phyloP scores from a whole-genome alignment of 92 coral and sea anemone genomes.

The Umimayanthus chanpuru region DNA sequence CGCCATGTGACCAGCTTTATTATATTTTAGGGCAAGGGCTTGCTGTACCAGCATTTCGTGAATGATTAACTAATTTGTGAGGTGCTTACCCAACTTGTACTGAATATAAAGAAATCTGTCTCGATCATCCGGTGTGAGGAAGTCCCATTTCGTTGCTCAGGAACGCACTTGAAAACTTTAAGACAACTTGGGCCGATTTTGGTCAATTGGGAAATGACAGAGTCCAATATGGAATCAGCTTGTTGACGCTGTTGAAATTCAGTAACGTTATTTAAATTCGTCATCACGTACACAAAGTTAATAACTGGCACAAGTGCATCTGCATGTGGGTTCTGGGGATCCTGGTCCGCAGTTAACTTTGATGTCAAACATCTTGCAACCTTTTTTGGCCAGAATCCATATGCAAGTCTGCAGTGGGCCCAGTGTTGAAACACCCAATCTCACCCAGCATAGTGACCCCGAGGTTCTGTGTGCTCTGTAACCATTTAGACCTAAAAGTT shows the following conservation, averaged over 20 bases:
- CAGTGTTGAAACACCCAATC: background rate
- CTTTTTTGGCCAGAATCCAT: slow-evolving; percentile 7
- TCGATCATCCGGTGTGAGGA: slow-evolving; percentile 6
- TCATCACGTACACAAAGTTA: background rate
- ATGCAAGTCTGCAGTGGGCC: too few relatives aligned
- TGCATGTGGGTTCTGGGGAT: slow-evolving; percentile 53
- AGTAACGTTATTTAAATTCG: slow-evolving; percentile 13
- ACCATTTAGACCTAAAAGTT: slow-evolving; percentile 31
- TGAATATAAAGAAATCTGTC: slow-evolving; percentile 23
- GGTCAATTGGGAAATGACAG: slow-evolving; percentile 29
- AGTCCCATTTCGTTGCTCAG: slow-evolving; percentile 35
- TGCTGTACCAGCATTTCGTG: slow-evolving; percentile 35
- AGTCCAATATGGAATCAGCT: slow-evolving; percentile 47
- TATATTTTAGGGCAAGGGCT: slow-evolving; percentile 48
- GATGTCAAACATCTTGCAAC: slow-evolving; percentile 52
- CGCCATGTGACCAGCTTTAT: slow-evolving; percentile 57
- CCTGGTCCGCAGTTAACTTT: slow-evolving; percentile 42
- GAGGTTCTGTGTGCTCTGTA: slow-evolving; percentile 58
- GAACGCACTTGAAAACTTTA: slow-evolving; percentile 21
- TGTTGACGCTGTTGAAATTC: slow-evolving; percentile 51
- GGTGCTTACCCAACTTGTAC: slow-evolving; percentile 44
- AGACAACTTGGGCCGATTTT: background rate
- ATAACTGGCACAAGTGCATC: slow-evolving; percentile 48
- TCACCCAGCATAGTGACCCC: slow-evolving; percentile 59
- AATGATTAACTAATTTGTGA: slow-evolving; percentile 46